Evolutionary conservation across 2,113 vertebrate species (phyloP).

Genomic region (Chaenocephalus aceratus): DNA sequence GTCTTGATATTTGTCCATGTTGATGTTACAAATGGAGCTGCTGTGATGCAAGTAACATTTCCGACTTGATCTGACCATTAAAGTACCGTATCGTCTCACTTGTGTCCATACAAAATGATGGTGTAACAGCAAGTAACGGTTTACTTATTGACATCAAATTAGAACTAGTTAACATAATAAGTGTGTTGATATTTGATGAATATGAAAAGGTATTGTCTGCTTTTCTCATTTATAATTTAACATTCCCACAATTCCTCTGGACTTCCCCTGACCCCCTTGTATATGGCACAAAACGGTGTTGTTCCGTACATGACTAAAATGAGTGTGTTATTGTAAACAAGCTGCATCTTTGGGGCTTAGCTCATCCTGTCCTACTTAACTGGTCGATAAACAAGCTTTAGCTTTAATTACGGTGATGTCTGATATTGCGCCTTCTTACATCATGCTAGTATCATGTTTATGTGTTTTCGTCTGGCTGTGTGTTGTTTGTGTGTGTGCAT

Average conservation of each 20-base stretch:
- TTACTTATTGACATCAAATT: background rate
- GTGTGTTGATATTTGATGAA: background rate
- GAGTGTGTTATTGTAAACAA: conserved; percentile 64
- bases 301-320: conserved; percentile 7
- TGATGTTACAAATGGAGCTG: too few relatives aligned
- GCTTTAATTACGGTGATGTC: conserved; percentile 64
- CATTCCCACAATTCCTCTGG: background rate
- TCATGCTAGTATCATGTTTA: conserved; percentile 69
- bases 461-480: conserved; percentile 47
- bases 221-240: background rate
- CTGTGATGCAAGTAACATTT: too few relatives aligned
- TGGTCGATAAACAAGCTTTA: conserved; percentile 65
- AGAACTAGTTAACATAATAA: too few relatives aligned
- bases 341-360: conserved; percentile 60
- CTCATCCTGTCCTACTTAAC: conserved; percentile 67
- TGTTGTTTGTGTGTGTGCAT: conserved; percentile 31
- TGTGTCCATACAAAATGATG: background rate
- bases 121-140: too few relatives aligned
- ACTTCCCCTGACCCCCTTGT: background rate
- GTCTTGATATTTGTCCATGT: too few relatives aligned
- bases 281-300: background rate
- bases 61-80: too few relatives aligned
- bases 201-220: background rate
- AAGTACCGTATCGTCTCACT: background rate
- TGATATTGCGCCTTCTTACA: conserved; percentile 75